Evolutionary conservation across 2,113 vertebrate species (phyloP).

Genomic region (Macroglossus sobrinus): DNA sequence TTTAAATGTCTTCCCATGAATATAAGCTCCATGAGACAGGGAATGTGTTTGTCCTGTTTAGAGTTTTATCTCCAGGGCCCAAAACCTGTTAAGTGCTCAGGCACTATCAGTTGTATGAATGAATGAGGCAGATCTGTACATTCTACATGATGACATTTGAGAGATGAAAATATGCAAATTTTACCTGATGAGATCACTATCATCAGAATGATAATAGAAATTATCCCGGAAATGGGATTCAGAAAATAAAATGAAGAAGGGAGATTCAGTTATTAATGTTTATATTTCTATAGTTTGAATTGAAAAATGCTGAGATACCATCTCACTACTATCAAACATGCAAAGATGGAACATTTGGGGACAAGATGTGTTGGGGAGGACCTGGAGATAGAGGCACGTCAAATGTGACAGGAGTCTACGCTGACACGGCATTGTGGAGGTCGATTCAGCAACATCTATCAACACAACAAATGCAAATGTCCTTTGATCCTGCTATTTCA

Average conservation of each 20-base stretch:
- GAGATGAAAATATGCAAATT: not conserved
- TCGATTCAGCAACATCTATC: not conserved
- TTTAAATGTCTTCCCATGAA: not conserved
- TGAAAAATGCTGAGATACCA: not conserved
- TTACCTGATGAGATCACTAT: not conserved
- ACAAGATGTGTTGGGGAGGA: not conserved
- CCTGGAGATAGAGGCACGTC: not conserved
- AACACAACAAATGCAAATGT: not conserved
- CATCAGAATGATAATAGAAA: not conserved
- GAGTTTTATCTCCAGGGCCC: not conserved
- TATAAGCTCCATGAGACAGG: not conserved
- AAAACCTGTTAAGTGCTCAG: not conserved
- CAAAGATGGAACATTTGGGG: not conserved
- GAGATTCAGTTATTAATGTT: not conserved
- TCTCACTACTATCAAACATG: not conserved
- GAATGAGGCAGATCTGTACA: not conserved
- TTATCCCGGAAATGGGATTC: not conserved
- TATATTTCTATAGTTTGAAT: not conserved
- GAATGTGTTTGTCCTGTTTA: not conserved
- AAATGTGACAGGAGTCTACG: not conserved
- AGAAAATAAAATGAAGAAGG: not conserved
- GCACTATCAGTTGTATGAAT: not conserved
- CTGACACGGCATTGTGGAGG: not conserved
- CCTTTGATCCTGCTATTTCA: not conserved
- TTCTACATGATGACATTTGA: not conserved